Evolutionary conservation across 2,113 vertebrate genomes (phyloP), one percentile per base, ranked within the genome.

Genomic region (Nothobranchius furzeri): DNA sequence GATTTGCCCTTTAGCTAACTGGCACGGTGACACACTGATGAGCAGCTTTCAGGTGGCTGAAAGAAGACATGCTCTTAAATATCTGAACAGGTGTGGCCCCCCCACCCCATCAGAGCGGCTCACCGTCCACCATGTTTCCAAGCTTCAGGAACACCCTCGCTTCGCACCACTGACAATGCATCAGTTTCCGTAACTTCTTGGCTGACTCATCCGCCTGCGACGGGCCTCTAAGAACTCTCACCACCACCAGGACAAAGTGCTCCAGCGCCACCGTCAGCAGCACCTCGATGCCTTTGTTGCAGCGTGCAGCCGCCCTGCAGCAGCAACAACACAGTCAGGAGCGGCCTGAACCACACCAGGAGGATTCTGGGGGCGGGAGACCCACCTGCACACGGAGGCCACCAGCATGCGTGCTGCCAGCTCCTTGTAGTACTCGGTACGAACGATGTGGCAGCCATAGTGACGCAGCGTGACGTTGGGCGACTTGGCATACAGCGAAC

Each of bases 91-190:
- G 25, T 30, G 25, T 30, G 25, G 25, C 4, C 4, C 30, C 2
- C 30, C 30, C 30, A 30, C 30, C 30, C 30, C 20, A 20, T 20
- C 20, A 87, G 0, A 36, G 15, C 63, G 37, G 48, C 89, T 94
- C 84, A 99, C 98, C 97, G 91, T 98, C 96, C 61, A 96, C 83
- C 96, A 98, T 96, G 83, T 93, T 96, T 15, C 95, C 92, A 48
- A 88, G 93, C 67, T 92, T 96, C 76, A 96, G 94, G 83, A 99
- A 99, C 53, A 96, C 90, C 47, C 98, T 94, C 87, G 98, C 98
- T 86, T 99, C 98, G 12, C 98, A 99, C 98, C 98, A 99, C 88
- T 98, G 96, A 71, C 97, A 99, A 68, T 99, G 98, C 74, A 98
- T 91, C 56, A 99, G 94, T 62, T 94, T 95, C 0, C 92, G 92